Conservation (phyloP, 1,140 invertebrate genomes). For the Drosophila kepulauana region DNA sequence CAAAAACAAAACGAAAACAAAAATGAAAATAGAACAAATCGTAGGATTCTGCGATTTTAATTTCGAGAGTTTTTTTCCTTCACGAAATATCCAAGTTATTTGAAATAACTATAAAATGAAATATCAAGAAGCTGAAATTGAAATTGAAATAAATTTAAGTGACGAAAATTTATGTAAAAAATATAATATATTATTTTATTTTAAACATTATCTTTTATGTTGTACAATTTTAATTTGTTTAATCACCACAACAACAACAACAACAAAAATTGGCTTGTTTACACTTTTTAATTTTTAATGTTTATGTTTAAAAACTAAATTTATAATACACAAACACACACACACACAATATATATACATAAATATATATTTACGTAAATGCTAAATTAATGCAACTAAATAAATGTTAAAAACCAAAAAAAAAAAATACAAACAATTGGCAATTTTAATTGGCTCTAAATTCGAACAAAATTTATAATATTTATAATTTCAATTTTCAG, state of each 20-base stretch:
- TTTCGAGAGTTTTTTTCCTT: conserved; percentile 22
- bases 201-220: conserved; percentile 55
- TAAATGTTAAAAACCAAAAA: conserved; percentile 81
- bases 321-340: conserved; percentile 39
- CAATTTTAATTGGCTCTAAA: conserved; percentile 65
- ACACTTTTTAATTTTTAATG: conserved; percentile 75
- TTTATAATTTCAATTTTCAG: conserved; percentile 26
- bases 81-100: conserved; percentile 70
- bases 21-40: conserved; percentile 12
- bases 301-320: conserved; percentile 62
- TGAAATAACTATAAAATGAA: conserved; percentile 78
- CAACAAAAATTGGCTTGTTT: conserved; percentile 73
- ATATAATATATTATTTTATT: conserved; percentile 66
- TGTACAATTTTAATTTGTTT: conserved; percentile 51
- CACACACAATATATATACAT: conserved; percentile 66
- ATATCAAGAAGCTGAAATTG: conserved; percentile 34
- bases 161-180: conserved; percentile 35
- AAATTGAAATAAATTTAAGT: conserved; percentile 57
- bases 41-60: conserved; percentile 14
- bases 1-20: not conserved
- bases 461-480: conserved; percentile 3
- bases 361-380: conserved; percentile 66
- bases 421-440: conserved; percentile 64
- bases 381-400: conserved; percentile 81
- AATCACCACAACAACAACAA: conserved; percentile 46